phyloP scores from a whole-genome alignment of 2,113 vertebrate species.

The Alaudala cheleensis region DNA sequence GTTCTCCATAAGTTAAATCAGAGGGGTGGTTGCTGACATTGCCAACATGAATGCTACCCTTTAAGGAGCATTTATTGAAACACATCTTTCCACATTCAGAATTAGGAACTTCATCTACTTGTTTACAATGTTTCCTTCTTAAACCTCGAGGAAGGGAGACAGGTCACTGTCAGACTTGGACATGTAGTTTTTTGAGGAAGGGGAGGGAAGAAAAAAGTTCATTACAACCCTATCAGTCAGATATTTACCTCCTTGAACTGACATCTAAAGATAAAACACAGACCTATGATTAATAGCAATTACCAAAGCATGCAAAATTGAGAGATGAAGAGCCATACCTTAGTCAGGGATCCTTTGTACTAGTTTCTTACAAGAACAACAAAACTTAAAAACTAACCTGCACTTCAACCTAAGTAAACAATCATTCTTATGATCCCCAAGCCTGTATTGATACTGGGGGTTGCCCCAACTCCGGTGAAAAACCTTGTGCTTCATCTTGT shows the following conservation, averaged over 20 bases:
- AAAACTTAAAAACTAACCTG: slow-evolving; percentile 2
- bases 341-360: not conserved
- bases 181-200: not conserved
- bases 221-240: not conserved
- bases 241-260: not conserved
- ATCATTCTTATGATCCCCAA: not conserved
- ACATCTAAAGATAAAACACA: not conserved
- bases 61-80: not conserved
- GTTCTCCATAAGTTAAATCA: not conserved
- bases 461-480: not conserved
- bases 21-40: not conserved
- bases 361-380: not conserved
- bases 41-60: not conserved
- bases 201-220: not conserved
- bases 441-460: not conserved
- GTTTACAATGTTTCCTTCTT: not conserved
- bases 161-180: not conserved
- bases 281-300: not conserved
- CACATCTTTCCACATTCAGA: not conserved
- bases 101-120: not conserved
- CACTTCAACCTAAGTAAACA: not conserved
- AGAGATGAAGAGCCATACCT: not conserved
- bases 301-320: not conserved
- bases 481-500: fast-evolving
- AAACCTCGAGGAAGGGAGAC: not conserved